Evolutionary conservation across 2,113 vertebrate species (phyloP).

Genomic region (Psettodes erumei): DNA sequence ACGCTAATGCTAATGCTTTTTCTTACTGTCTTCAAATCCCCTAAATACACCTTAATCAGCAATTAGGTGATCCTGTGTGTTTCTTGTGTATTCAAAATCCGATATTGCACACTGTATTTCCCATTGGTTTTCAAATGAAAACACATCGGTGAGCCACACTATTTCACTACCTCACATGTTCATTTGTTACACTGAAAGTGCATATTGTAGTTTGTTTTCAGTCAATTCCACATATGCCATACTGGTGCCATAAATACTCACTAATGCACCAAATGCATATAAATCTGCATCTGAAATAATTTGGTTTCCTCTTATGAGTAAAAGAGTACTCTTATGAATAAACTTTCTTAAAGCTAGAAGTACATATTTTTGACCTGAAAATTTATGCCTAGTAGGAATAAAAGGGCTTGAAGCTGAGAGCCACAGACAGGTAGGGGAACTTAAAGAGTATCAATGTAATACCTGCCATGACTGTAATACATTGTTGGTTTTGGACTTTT

Average conservation of each 20-base stretch:
- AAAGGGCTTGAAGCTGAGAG: neutral
- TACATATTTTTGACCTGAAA: neutral
- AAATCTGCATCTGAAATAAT: neutral
- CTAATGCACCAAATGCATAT: neutral
- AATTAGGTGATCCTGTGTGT: neutral
- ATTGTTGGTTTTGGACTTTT: neutral
- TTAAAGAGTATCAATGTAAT: neutral
- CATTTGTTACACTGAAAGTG: constrained; percentile 2
- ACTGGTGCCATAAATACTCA: neutral
- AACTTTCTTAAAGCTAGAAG: too few species aligned
- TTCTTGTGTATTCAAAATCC: neutral
- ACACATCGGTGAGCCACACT: constrained; percentile 6
- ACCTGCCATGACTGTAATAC: neutral
- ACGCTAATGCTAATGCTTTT: neutral
- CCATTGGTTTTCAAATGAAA: constrained; percentile 16
- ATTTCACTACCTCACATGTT: neutral
- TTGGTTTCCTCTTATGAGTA: neutral
- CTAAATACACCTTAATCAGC: neutral
- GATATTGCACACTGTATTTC: neutral
- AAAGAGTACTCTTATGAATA: neutral
- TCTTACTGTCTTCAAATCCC: neutral
- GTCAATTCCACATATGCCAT: neutral
- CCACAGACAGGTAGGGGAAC: too few species aligned
- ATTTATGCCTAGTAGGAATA: neutral
- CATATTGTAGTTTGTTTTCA: neutral